Evolutionary conservation across 2,797 vertebrate genomes (phyloP), one percentile per base, ranked within the genome.

Genomic region (Salarias fasciatus): DNA sequence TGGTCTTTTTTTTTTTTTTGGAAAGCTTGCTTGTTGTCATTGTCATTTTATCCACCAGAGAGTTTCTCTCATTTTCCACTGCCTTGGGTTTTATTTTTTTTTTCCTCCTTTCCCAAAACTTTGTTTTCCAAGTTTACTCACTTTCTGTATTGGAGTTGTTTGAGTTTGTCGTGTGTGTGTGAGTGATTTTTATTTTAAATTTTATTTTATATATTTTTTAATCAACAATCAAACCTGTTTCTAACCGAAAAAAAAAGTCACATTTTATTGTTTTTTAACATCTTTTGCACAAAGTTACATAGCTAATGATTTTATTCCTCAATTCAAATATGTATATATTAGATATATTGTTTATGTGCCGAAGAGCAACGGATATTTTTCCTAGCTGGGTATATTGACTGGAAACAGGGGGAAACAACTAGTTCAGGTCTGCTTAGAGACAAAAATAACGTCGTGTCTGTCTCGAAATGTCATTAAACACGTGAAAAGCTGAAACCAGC

Each of bases 141-240:
- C 28, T n/a, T 57, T 45, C 10, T 29, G 46, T 43, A 18, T 44
- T 66, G 53, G 8, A 53, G 33, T 63, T 58, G 53, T 76, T 73
- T 70, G 53, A 45, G 57, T 82, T 78, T 70, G 40, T 41, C 11
- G 62, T 70, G 66, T 68, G 63, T 55, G 36, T n/a, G n/a, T n/a
- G n/a, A n/a, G 57, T 55, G 41, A 4, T 43, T 8, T 18, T 28
- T 61, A n/a, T n/a, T 35, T n/a, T n/a, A n/a, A n/a, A n/a, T n/a
- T n/a, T 18, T 53, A 62, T 54, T 50, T 62, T 44, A 1, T 29
- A 29, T 30, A 43, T 0, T 41, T 48, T 28, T 31, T 13, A 24
- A 8, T 35, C n/a, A 28, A 6, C 44, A n/a, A 58, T 82, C 70
- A 76, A 83, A 85, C 37, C 3, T 44, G 14, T 75, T 56, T 65